Evolutionary conservation across 2,888 invertebrate species (phyloP).

Genomic region (Epinotia brunnichana): DNA sequence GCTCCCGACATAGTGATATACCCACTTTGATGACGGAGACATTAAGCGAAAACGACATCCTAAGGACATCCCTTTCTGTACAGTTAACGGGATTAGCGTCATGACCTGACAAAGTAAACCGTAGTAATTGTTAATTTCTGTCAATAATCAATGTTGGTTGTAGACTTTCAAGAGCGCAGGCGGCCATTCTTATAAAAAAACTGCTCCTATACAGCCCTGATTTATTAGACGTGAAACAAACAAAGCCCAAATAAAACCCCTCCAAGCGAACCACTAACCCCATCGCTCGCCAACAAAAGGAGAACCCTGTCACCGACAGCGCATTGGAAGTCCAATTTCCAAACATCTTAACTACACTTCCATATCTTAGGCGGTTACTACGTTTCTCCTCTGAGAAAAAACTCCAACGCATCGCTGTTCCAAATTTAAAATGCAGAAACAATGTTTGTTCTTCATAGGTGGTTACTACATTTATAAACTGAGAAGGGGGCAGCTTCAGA

Average conservation of each 20-base stretch:
- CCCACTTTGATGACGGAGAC: too few species aligned
- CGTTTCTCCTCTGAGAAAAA: not conserved
- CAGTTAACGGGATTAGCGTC: too few species aligned
- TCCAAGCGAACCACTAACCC: slow-evolving; percentile 16
- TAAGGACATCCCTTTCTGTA: too few species aligned
- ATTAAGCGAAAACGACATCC: too few species aligned
- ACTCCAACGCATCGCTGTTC: not conserved
- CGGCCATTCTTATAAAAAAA: not conserved
- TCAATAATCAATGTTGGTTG: too few species aligned
- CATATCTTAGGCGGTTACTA: not conserved
- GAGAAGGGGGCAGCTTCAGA: slow-evolving; percentile 9
- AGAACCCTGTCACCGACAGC: slow-evolving; percentile 4
- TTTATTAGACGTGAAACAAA: slow-evolving; percentile 20
- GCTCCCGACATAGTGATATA: too few species aligned
- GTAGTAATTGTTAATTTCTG: too few species aligned
- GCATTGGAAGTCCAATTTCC: not conserved
- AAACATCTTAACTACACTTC: not conserved
- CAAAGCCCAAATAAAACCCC: slow-evolving; percentile 10
- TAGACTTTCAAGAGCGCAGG: too few species aligned
- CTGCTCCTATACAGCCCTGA: not conserved
- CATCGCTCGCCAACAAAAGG: slow-evolving; percentile 22
- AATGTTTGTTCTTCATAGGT: not conserved
- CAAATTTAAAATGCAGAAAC: not conserved
- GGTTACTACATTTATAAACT: not conserved
- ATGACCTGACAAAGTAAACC: too few species aligned